These are phyloP conservation scores for Cepaea nemoralis DNA, from an alignment of 1,140 invertebrate species.

Conservation along the genomic window DNA sequence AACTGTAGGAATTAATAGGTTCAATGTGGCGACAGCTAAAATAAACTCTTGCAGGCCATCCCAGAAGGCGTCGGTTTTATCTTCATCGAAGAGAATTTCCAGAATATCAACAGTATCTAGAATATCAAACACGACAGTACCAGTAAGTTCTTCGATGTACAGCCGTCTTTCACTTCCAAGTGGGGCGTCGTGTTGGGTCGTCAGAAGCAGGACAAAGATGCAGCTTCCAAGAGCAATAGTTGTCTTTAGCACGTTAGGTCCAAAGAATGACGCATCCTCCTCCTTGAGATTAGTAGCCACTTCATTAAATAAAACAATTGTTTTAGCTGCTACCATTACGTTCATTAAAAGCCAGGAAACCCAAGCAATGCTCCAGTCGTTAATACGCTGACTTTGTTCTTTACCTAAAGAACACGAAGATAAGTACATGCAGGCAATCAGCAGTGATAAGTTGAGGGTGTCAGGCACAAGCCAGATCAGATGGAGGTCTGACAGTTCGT, in stretches of 20 bases:
- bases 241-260: conserved; percentile 75
- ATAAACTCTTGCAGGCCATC: conserved; percentile 71
- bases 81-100: conserved; percentile 68
- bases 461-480: not conserved
- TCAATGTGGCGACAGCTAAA: conserved; percentile 73
- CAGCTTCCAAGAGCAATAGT: conserved; percentile 73
- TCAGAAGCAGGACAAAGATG: conserved; percentile 75
- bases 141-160: conserved; percentile 69
- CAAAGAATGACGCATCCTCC: conserved; percentile 70
- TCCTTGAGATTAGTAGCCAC: not conserved
- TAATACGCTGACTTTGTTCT: not conserved
- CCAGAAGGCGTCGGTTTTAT: conserved; percentile 62
- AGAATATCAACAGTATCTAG: conserved; percentile 75
- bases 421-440: not conserved
- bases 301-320: not conserved
- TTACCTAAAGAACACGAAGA: not conserved
- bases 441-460: not conserved
- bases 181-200: conserved; percentile 75
- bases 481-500: not conserved
- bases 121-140: conserved; percentile 73
- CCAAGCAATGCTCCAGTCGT: conserved; percentile 13
- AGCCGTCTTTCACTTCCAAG: conserved; percentile 69
- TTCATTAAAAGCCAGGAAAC: conserved; percentile 9
- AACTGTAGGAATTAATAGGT: conserved; percentile 76
- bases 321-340: not conserved